phyloP scores from a whole-genome alignment of 2,888 invertebrate genomes.

The Phengaris alcon region DNA sequence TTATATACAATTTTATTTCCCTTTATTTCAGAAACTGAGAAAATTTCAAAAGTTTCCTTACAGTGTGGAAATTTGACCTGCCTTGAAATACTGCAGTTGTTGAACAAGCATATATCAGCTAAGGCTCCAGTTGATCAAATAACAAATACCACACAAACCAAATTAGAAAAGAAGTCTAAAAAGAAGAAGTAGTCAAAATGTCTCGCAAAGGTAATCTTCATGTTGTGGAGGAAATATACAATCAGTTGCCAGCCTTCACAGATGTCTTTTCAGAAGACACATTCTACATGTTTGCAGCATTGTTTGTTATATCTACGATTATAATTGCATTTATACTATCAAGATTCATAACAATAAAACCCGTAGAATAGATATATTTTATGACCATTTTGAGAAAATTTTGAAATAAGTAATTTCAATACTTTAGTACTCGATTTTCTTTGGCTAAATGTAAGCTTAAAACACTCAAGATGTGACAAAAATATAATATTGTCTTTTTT shows the following conservation, averaged over 20 bases:
- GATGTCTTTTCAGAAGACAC: constrained; percentile 99
- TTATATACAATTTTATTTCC: constrained; percentile 6
- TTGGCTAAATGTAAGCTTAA: not conserved
- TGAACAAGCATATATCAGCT: constrained; percentile 88
- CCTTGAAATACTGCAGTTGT: constrained; percentile 86
- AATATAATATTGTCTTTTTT: not conserved
- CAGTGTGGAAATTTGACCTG: constrained; percentile 86
- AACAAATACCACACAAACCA: constrained; percentile 68
- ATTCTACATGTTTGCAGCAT: constrained; percentile 94
- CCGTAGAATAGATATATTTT: constrained; percentile 80
- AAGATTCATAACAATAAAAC: constrained; percentile 91
- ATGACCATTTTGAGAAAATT: not conserved
- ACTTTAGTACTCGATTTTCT: not conserved
- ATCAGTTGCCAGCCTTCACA: constrained; percentile 95
- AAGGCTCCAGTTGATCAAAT: constrained; percentile 84
- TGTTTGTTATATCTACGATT: constrained; percentile 88
- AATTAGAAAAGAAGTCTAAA: constrained; percentile 77
- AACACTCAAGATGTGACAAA: not conserved
- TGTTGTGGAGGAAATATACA: constrained; percentile 91
- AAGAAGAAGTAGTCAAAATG: constrained; percentile 70
- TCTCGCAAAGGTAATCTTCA: constrained; percentile 77
- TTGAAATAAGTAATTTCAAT: not conserved
- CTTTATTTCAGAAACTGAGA: constrained; percentile 57
- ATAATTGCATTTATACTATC: constrained; percentile 91
- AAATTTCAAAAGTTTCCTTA: constrained; percentile 81